phyloP scores from a whole-genome alignment of 2,113 vertebrate species.

The Bujurquina vittata region DNA sequence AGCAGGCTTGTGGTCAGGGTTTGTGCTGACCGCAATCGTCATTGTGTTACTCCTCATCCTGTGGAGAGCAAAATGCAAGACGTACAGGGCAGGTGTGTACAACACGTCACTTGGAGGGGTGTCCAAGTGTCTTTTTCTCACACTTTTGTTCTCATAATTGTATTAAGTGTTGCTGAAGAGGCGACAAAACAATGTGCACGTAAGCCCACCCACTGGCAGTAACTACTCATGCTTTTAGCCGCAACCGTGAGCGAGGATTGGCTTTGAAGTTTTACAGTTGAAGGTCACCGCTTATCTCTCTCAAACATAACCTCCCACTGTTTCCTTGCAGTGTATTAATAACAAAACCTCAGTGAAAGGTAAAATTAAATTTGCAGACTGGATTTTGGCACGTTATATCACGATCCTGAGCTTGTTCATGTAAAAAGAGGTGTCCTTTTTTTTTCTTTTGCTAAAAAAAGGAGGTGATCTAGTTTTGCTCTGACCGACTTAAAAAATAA shows the following conservation, averaged over 20 bases:
- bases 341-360: neutral
- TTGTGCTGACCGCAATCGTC: slow-evolving; percentile 56
- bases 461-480: neutral
- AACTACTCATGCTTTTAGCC: neutral
- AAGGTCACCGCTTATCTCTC: slow-evolving; percentile 30
- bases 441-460: neutral
- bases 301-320: slow-evolving; percentile 14
- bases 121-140: neutral
- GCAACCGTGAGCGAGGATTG: neutral
- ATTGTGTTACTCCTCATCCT: slow-evolving; percentile 49
- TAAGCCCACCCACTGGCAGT: neutral
- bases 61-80: slow-evolving; percentile 51
- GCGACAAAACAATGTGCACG: neutral
- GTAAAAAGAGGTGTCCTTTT: neutral
- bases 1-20: slow-evolving; percentile 72
- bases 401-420: neutral
- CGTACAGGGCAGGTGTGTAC: slow-evolving; percentile 52
- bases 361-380: neutral
- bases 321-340: slow-evolving; percentile 24
- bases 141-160: neutral
- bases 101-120: neutral
- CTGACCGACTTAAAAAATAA: neutral
- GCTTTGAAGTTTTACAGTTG: slow-evolving; percentile 38
- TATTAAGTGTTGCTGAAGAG: neutral
- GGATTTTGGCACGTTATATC: neutral